These are phyloP conservation scores for Sebastes cheni DNA, from an alignment of 2,797 vertebrate species.

Conservation along the genomic window DNA sequence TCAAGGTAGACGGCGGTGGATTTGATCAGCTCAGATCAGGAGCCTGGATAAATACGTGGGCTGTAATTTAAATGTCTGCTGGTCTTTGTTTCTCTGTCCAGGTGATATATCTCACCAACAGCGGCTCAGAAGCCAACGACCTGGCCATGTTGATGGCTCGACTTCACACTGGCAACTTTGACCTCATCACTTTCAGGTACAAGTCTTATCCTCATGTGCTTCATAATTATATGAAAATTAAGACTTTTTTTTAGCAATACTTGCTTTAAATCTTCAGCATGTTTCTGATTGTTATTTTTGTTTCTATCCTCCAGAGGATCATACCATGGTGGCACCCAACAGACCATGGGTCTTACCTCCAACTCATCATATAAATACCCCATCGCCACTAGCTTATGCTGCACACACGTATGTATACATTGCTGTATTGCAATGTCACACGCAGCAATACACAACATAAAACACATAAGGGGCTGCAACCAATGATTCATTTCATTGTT, in stretches of 20 bases:
- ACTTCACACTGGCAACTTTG: conserved; percentile 86
- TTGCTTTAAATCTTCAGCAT: not conserved
- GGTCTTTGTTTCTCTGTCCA: conserved; percentile 52
- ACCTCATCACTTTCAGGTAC: conserved; percentile 91
- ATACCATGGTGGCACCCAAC: conserved; percentile 88
- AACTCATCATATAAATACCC: conserved; percentile 80
- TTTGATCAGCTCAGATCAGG: not conserved
- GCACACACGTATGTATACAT: conserved; percentile 80
- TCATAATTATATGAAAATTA: not conserved
- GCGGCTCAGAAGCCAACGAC: conserved; percentile 96
- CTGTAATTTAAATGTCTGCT: not conserved
- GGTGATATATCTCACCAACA: conserved; percentile 93
- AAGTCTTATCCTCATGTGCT: not conserved
- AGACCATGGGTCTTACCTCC: conserved; percentile 82
- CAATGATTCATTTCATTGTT: no score
- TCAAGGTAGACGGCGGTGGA: conserved; percentile 85
- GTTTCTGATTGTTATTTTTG: conserved; percentile 21
- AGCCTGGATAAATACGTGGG: not conserved
- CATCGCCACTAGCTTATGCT: conserved; percentile 79
- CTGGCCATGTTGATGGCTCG: conserved; percentile 93
- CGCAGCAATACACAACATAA: not conserved
- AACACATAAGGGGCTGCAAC: not conserved
- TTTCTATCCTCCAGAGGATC: conserved; percentile 78
- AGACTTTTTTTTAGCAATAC: not conserved
- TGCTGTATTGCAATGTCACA: no score